Evolutionary conservation across 2,797 vertebrate species (phyloP).

Genomic region (Delichon dasypus): DNA sequence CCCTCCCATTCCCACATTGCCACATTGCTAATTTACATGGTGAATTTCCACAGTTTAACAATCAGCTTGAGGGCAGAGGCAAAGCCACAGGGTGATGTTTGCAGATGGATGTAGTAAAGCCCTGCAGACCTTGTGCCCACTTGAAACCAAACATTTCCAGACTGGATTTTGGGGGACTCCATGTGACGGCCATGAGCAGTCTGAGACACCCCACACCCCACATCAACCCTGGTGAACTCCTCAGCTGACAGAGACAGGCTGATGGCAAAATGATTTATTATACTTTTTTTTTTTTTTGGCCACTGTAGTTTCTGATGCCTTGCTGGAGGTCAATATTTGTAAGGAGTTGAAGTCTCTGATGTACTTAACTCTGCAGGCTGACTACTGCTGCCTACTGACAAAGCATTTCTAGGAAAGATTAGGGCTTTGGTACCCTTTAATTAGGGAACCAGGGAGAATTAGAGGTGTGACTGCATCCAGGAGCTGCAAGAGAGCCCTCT

Average conservation of each 20-base stretch:
- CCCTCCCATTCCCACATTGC: neutral
- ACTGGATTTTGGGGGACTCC: neutral
- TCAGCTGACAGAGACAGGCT: neutral
- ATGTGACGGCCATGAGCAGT: neutral
- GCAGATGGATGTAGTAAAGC: neutral
- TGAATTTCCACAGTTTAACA: neutral
- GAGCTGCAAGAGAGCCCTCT: neutral
- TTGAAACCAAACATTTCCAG: neutral
- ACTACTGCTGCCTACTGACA: neutral
- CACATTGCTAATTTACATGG: neutral
- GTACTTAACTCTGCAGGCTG: slow-evolving; percentile 26
- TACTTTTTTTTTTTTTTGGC: neutral
- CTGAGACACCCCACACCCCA: neutral
- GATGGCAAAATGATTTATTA: neutral
- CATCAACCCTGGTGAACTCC: neutral
- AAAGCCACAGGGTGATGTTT: neutral
- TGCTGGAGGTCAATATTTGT: neutral
- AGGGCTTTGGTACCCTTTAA: slow-evolving; percentile 23
- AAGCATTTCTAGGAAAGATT: slow-evolving; percentile 27
- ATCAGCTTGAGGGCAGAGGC: neutral
- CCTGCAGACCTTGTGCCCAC: neutral
- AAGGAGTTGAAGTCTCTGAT: slow-evolving; percentile 20
- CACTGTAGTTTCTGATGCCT: neutral
- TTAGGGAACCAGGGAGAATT: slow-evolving; percentile 36
- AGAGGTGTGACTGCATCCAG: neutral